Base-by-base conservation (phyloP, 2,797 vertebrate genomes). In the Cryptoblepharus egeriae region DNA sequence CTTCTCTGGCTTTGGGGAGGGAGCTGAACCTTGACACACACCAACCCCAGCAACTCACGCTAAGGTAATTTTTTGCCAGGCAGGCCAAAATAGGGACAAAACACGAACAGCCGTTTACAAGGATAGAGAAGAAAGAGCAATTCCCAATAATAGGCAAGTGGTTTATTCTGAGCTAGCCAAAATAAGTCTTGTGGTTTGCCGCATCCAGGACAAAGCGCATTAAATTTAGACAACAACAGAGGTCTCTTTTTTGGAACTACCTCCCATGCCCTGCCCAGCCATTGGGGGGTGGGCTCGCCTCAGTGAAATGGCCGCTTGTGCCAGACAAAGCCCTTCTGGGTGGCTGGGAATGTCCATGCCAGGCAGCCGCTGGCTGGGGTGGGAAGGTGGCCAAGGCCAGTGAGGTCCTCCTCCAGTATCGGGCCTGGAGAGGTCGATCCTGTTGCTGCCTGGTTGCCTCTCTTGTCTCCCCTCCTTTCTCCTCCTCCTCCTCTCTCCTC, bases 401-500 rank as follows among this genome's bases (percentile, higher is more conserved):
- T 12, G 30, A 73, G 52, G 55, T 5, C 67, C 49, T 71, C 52
- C n/a, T 9, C 64, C 39, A 60, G 28, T 68, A 39, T 68, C 42
- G 78, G 63, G 55, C 42, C 72, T 12, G n/a, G 20, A 68, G 42
- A 49, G 39, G 61, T 39, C 71, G 67, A 71, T 52, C 73, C 71
- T 58, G 26, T 49, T 67, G 71, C 30, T 49, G 49, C 52, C 70
- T 68, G 57, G 63, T 13, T 63, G 49, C 65, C 60, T 52, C 55
- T 61, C 63, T 67, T 35, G 32, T 61, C 64, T 71, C 69, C 37
- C 26, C n/a, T 26, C 49, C 63, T 58, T 45, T 13, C 67, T 58
- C 28, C 80, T 37, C 83, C 89, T 60, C 73, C 28, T 24, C 45
- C 63, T 58, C 55, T 13, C 67, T 58, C 28, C 80, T 37, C 83